Base-by-base conservation (phyloP, 2,888 invertebrate genomes). In the Erebia aethiops region DNA sequence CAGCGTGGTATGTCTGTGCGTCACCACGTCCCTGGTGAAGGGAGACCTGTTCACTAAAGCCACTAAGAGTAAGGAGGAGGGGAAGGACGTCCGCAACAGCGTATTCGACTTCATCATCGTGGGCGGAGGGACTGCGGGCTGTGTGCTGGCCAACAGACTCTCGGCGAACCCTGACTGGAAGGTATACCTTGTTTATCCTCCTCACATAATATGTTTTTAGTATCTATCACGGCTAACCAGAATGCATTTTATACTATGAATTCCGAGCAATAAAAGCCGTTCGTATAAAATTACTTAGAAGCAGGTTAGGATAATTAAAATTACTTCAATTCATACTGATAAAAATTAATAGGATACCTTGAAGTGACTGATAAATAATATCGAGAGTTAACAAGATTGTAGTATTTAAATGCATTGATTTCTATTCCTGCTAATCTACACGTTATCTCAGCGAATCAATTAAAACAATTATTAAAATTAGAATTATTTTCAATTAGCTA, bases 91-190 rank as follows among this genome's bases (percentile, higher is more conserved):
- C 1, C 83, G 83, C 78, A 92, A 82, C 82, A 91, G 90, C 57
- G 92, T 93, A n/a, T 93, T 87, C 68, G 93, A 93, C 82, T 93
- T 93, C 83, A 90, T 93, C 77, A 88, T 93, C 67, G 80, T 93
- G 0, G 93, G 93, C 0, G 93, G 93, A 0, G 93, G 93, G 0
- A 92, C 92, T 0, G 88, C 93, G 0, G 93, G 93, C 1, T 93
- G 93, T 52, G 80, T 93, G 69, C 84, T 93, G 56, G 93, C 93
- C 0, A 93, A 92, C 68, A 81, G 93, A 14, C 84, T 93, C 1
- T 92, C 93, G 0, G 90, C 92, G 16, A 81, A 89, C 1, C 78
- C 84, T 1, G 89, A 91, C 66, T 93, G 93, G 93, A 93, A 92
- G 91, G 93, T 93, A 83, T 62, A 11, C 3, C 3, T 46, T 35